Base-by-base conservation (phyloP, 2,888 invertebrate species). In the Ganaspis brasiliensis region DNA sequence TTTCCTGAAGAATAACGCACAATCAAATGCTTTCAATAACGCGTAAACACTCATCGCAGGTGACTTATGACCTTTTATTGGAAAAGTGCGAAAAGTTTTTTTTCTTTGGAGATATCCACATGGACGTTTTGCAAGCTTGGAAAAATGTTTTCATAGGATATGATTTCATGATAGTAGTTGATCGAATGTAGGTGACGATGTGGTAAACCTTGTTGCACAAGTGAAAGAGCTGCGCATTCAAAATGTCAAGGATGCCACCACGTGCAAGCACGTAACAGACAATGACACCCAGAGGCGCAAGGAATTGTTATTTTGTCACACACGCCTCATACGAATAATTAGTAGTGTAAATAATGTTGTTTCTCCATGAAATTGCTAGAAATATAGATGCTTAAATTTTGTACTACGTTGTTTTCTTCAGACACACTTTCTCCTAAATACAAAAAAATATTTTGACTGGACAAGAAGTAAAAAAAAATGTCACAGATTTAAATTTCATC, bases 221-320 rank as follows among this genome's bases (percentile, higher is more conserved):
- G 87, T 85, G 89, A 87, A 86, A 88, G 88, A 86, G 82, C 81
- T 74, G 75, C 82, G 81, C 84, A 85, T 82, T 85, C 81, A 80
- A 87, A 87, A 87, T 87, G 87, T 87, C 87, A 87, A 87, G 87
- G 87, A 87, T 87, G 87, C 84, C 82, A 86, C 86, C 81, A 84
- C 81, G 84, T 76, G 81, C 70, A 79, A 75, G 67, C 72, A 74
- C 70, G 59, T 72, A 40, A 74, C 37, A 40, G 59, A 81, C 80
- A 81, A 81, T 80, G 74, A 73, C 61, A 63, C 61, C 67, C 61
- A 57, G 61, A 73, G 75, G 75, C 59, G 35, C 19, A 71, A 6
- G 10, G 40, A 56, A 72, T 56, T 72, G 72, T 72, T 72, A 72
- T 55, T 72, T 72, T 55, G 72, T 72, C 72, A 55, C 55, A 14